Conservation (phyloP, 2,113 vertebrate species). For the Apodemus speciosus region DNA sequence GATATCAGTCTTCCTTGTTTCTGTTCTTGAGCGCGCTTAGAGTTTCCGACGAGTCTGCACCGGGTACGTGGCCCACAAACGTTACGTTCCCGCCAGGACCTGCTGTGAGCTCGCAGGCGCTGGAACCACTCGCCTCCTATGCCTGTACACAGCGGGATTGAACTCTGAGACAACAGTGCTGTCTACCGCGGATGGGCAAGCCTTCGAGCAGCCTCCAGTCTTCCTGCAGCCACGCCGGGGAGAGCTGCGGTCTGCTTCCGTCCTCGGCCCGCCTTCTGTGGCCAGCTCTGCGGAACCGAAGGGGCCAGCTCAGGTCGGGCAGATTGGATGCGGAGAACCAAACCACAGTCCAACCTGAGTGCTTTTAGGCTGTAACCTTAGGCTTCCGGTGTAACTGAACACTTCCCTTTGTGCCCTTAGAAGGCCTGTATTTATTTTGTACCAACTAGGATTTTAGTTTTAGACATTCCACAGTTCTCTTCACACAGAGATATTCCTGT, state of each 20-base stretch:
- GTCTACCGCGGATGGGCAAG: slow-evolving; percentile 52
- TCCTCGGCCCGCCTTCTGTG: slow-evolving; percentile 30
- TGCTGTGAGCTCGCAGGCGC: slow-evolving; percentile 32
- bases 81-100: slow-evolving; percentile 10
- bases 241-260: slow-evolving; percentile 4
- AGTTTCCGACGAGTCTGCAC: background rate
- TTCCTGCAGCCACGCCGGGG: slow-evolving; percentile 35
- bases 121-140: slow-evolving; percentile 6
- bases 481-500: slow-evolving; percentile 22
- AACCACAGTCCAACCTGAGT: slow-evolving; percentile 15
- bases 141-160: slow-evolving; percentile 48
- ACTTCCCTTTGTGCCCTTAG: slow-evolving; percentile 44
- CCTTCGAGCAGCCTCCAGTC: slow-evolving; percentile 60
- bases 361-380: slow-evolving; percentile 11
- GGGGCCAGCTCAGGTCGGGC: slow-evolving; percentile 38
- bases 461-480: slow-evolving; percentile 49
- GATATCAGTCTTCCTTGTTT: slow-evolving; percentile 16
- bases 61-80: background rate
- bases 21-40: background rate
- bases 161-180: slow-evolving; percentile 7
- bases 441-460: slow-evolving; percentile 53
- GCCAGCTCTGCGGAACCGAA: slow-evolving; percentile 17
- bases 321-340: background rate
- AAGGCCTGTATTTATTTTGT: slow-evolving; percentile 57
- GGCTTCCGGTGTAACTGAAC: slow-evolving; percentile 50